Evolutionary conservation across 1,140 invertebrate genomes (phyloP).

Genomic region (Pissodes strobi): DNA sequence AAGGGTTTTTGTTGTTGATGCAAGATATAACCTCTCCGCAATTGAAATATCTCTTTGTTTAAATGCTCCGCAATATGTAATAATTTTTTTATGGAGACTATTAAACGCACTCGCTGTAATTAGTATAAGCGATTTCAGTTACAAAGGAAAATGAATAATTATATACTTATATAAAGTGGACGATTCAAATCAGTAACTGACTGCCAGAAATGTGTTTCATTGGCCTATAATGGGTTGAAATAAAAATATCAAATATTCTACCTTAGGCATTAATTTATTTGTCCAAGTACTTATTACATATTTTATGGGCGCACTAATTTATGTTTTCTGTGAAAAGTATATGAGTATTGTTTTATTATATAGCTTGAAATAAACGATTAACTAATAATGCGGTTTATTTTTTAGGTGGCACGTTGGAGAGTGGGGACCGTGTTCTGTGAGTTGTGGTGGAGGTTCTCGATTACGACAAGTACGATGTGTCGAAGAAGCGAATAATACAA

Average conservation of each 20-base stretch:
- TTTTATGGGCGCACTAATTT: not conserved
- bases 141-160: no score
- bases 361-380: not conserved
- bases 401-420: conserved; percentile 86
- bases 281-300: not conserved
- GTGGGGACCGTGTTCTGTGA: conserved; percentile 81
- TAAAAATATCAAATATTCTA: not conserved
- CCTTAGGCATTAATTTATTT: not conserved
- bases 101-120: no score
- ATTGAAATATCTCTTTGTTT: no score
- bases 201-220: no score
- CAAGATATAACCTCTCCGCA: conserved; percentile 7
- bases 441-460: conserved; percentile 81
- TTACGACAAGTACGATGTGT: conserved; percentile 78
- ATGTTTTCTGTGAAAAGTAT: no score
- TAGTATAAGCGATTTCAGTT: no score
- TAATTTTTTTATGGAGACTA: no score
- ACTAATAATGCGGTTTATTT: no score
- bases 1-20: conserved; percentile 14
- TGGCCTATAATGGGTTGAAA: not conserved
- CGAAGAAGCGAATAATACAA: conserved; percentile 71
- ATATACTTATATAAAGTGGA: no score
- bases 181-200: no score
- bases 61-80: no score
- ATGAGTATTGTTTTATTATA: no score